Evolutionary conservation across 2,888 invertebrate species (phyloP).

Genomic region (Trichacis sp.): DNA sequence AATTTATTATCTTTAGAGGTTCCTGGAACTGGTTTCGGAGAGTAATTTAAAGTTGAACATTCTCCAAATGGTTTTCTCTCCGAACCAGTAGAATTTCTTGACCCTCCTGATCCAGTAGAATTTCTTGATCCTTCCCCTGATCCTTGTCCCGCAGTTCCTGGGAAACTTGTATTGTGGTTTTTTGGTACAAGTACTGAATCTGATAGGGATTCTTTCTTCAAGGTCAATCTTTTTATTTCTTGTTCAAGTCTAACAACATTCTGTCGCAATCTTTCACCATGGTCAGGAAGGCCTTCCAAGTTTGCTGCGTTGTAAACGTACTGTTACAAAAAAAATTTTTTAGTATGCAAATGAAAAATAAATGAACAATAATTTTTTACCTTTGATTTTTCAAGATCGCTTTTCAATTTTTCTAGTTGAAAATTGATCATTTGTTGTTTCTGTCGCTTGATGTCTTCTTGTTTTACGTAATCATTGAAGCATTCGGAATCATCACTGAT

Average conservation of each 20-base stretch:
- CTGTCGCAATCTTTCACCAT: slow-evolving; percentile 73
- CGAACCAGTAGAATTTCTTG: slow-evolving; percentile 53
- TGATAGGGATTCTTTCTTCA: background rate
- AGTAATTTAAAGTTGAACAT: background rate
- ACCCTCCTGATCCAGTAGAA: slow-evolving; percentile 58
- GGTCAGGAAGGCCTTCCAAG: slow-evolving; percentile 72
- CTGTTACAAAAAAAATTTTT: no score
- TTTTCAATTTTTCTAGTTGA: slow-evolving; percentile 41
- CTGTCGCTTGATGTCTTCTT: no score
- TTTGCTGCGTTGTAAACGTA: slow-evolving; percentile 55
- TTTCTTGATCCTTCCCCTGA: slow-evolving; percentile 63
- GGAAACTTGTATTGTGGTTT: background rate
- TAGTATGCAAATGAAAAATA: no score
- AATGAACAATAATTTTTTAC: no score
- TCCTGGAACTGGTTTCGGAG: background rate
- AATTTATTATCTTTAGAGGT: background rate
- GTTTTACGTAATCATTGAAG: no score
- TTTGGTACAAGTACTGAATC: no score
- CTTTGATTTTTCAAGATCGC: slow-evolving; percentile 48
- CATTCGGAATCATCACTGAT: no score
- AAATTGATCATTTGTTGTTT: background rate
- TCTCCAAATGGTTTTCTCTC: background rate
- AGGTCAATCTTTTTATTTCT: slow-evolving; percentile 60
- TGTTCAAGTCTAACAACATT: slow-evolving; percentile 70
- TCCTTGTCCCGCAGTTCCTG: background rate